Percentiles rank a stretch among this genome's conserved stretches.
Evolutionary conservation across 2,113 vertebrate genomes (phyloP).

Genomic region (Xiphophorus maculatus): DNA sequence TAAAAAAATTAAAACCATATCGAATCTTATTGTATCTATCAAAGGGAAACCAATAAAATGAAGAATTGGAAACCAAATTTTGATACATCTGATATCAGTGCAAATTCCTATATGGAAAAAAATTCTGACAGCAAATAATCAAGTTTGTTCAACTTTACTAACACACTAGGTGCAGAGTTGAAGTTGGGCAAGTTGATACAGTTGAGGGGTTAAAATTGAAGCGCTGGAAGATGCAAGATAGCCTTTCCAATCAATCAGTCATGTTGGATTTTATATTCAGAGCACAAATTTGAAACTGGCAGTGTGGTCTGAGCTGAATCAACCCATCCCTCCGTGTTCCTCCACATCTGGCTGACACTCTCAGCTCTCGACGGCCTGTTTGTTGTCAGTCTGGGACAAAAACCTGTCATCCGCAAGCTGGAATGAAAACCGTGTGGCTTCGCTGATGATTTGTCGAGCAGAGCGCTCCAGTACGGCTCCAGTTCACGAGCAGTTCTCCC

Average conservation of each 20-base stretch:
- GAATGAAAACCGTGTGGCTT: slow-evolving; percentile 48
- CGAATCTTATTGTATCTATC: no score
- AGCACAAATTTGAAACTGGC: slow-evolving; percentile 16
- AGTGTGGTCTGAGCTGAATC: slow-evolving; percentile 38
- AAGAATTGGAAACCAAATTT: no score
- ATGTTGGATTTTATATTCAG: slow-evolving; percentile 12
- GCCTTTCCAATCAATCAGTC: not conserved
- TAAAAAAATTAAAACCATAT: no score
- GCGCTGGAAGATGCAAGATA: not conserved
- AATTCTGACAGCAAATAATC: no score
- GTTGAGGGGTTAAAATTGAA: not conserved
- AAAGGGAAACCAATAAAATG: no score
- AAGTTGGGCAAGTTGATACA: no score
- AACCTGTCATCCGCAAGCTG: slow-evolving; percentile 56
- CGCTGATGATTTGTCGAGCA: slow-evolving; percentile 51
- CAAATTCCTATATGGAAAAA: no score
- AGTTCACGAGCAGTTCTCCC: slow-evolving; percentile 26
- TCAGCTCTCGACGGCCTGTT: slow-evolving; percentile 9
- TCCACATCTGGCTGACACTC: slow-evolving; percentile 59
- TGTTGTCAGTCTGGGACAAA: slow-evolving; percentile 45
- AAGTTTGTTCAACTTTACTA: no score
- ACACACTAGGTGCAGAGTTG: no score
- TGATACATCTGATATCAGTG: no score
- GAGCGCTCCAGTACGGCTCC: slow-evolving; percentile 17
- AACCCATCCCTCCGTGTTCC: slow-evolving; percentile 40